These are phyloP conservation scores for Fragum sueziense DNA, from an alignment of 2,888 invertebrate species.

Conservation along the genomic window DNA sequence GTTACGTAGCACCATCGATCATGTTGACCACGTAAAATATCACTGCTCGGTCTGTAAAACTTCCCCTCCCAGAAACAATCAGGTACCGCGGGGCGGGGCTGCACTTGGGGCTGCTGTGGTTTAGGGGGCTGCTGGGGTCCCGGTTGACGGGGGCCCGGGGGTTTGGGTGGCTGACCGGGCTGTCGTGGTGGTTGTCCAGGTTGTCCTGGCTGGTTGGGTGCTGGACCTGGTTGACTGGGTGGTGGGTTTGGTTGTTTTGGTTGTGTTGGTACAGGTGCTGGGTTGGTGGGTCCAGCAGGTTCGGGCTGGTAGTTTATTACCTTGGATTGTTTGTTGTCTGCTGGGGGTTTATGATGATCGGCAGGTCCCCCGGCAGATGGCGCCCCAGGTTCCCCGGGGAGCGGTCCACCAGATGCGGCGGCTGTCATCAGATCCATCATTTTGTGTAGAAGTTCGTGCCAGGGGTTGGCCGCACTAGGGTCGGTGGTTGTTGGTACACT, in stretches of 20 bases:
- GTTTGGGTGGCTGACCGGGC: background rate
- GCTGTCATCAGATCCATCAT: slow-evolving; percentile 58
- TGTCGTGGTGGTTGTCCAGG: slow-evolving; percentile 1
- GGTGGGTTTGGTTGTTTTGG: background rate
- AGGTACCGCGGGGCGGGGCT: slow-evolving; percentile 24
- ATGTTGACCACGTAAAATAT: slow-evolving; percentile 59
- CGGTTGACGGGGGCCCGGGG: too few species aligned
- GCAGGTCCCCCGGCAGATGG: background rate
- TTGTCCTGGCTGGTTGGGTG: background rate
- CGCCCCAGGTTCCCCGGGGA: background rate
- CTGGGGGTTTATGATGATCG: background rate
- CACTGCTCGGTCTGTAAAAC: slow-evolving; percentile 57
- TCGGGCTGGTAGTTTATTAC: background rate
- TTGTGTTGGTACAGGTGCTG: background rate
- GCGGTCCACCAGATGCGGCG: slow-evolving; percentile 26
- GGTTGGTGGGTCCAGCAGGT: background rate
- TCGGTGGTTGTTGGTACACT: background rate
- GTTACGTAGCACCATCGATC: slow-evolving; percentile 61
- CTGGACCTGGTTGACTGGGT: background rate
- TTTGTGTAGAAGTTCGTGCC: slow-evolving; percentile 55
- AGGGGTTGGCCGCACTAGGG: slow-evolving; percentile 36
- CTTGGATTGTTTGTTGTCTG: background rate
- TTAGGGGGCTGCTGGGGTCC: slow-evolving; percentile 1
- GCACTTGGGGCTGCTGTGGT: background rate
- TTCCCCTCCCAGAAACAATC: slow-evolving; percentile 58